Evolutionary conservation across 92 coral and sea anemone genomes (phyloP).

Genomic region (Galaxea fascicularis): DNA sequence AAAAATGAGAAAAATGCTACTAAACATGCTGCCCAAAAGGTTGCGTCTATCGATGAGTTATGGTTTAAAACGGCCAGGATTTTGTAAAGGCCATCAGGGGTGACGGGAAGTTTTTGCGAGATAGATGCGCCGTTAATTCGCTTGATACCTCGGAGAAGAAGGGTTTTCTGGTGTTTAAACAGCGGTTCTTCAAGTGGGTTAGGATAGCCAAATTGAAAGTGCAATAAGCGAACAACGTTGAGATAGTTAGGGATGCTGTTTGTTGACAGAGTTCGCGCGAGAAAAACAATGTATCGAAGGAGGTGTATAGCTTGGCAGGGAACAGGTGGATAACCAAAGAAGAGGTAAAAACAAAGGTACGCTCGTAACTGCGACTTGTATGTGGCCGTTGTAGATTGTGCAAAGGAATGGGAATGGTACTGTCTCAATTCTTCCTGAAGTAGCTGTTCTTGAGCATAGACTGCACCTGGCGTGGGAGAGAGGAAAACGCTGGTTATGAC

Average conservation of each 20-base stretch:
- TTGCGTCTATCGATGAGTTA: conserved; percentile 9
- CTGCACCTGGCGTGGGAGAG: conserved; percentile 38
- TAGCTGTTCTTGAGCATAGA: conserved; percentile 17
- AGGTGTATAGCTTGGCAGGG: conserved; percentile 21
- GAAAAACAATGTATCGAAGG: conserved; percentile 47
- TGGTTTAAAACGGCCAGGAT: neutral
- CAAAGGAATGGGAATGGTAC: conserved; percentile 21
- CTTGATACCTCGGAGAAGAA: conserved; percentile 35
- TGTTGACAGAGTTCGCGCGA: conserved; percentile 51
- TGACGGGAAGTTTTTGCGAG: conserved; percentile 26
- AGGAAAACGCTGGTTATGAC: neutral
- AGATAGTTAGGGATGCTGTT: conserved; percentile 43
- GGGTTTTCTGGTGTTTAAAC: conserved; percentile 41
- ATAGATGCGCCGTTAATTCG: conserved; percentile 1
- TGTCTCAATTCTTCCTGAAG: conserved; percentile 22
- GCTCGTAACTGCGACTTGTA: conserved; percentile 50
- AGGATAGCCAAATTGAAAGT: conserved; percentile 51
- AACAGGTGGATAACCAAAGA: conserved; percentile 23
- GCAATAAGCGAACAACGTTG: conserved; percentile 48
- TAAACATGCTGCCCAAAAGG: conserved; percentile 46
- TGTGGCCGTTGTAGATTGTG: neutral
- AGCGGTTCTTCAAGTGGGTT: conserved; percentile 50
- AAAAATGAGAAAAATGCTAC: conserved; percentile 24
- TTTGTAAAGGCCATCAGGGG: conserved; percentile 19
- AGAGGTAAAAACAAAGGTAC: conserved; percentile 46